Percentiles rank a stretch among this genome's conserved stretches.
These are phyloP conservation scores for Aethes cnicana DNA, from an alignment of 2,888 invertebrate species.

Conservation along the genomic window DNA sequence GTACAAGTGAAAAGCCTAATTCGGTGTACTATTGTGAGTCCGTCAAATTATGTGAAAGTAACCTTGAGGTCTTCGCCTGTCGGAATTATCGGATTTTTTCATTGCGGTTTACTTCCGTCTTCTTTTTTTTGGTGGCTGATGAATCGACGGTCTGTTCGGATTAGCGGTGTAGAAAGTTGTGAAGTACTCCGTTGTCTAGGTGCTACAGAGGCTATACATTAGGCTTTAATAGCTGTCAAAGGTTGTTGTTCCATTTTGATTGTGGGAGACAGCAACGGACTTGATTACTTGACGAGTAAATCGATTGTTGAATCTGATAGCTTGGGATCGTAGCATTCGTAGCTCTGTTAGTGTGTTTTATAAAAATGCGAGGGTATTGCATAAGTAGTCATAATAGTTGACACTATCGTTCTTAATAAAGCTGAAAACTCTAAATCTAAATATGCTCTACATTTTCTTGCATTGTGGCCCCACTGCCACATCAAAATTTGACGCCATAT, in stretches of 20 bases:
- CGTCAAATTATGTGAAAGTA: slow-evolving; percentile 56
- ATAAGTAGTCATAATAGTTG: too few species aligned
- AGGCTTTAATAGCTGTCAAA: slow-evolving; percentile 4
- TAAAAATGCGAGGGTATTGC: too few species aligned
- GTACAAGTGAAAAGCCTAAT: slow-evolving; percentile 48
- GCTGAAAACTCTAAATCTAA: too few species aligned
- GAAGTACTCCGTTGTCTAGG: slow-evolving; percentile 11
- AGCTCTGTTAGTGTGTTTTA: too few species aligned
- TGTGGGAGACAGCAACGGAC: neutral
- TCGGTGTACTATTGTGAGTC: slow-evolving; percentile 49
- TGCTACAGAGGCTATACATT: neutral
- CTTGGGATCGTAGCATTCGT: too few species aligned
- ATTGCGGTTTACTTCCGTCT: slow-evolving; percentile 41
- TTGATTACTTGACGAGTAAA: too few species aligned
- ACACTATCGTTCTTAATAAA: too few species aligned
- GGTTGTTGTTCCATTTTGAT: slow-evolving; percentile 1
- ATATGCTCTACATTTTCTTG: too few species aligned
- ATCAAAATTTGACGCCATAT: too few species aligned
- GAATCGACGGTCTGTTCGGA: slow-evolving; percentile 45
- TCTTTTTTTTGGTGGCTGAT: slow-evolving; percentile 49
- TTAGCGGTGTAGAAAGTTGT: slow-evolving; percentile 32
- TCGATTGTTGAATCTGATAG: too few species aligned
- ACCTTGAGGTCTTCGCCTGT: slow-evolving; percentile 53
- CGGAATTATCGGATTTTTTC: slow-evolving; percentile 47
- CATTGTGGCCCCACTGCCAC: too few species aligned